Evolutionary conservation across 30 jellyfish, hydroid and myxozoan species (phyloP), one percentile per base, ranked within the genome.

Genomic region (Catostylus mosaicus): DNA sequence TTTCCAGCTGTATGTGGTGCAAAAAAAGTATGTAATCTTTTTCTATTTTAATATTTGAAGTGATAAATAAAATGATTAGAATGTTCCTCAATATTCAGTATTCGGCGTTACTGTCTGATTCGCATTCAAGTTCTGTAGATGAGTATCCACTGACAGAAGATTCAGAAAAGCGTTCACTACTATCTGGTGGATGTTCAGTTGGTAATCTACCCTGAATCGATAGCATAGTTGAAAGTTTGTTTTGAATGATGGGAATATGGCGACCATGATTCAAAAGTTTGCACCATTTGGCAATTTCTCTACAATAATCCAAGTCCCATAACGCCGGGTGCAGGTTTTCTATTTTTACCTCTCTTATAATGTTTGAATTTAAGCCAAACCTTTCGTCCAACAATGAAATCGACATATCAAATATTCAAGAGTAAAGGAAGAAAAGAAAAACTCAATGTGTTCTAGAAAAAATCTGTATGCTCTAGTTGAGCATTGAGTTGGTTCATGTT

Each of bases 321-420:
- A 31, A 7, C 91, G 76, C 37, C 91, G 91, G 84, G 91, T n/a
- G 91, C 81, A 24, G 67, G 51, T 67, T 80, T 80, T 29, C 80
- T 65, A 60, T 62, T 64, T 54, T 46, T 75, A 18, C 90, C 90
- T 22, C 83, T 82, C 47, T 82, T 59, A 69, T 40, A 82, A 50
- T 48, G 56, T 45, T 82, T 82, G 19, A 57, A 76, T 48, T 70
- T 70, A 64, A 82, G 67, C 86, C 92, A 82, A 20, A 82, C 92
- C 48, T 50, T 37, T 11, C 69, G 78, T 11, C 86, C 92, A 2
- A n/a, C 80, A 23, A 26, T 30, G 73, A 50, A 43, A 57, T 71
- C 47, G 30, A 38, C 43, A 63, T 67, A 84, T 18, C 85, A 57
- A 67, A 84, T 35, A 18, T 84, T 84, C n/a, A n/a, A n/a, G n/a